Evolutionary conservation across 2,113 vertebrate genomes (phyloP).

Genomic region (Uria lomvia): DNA sequence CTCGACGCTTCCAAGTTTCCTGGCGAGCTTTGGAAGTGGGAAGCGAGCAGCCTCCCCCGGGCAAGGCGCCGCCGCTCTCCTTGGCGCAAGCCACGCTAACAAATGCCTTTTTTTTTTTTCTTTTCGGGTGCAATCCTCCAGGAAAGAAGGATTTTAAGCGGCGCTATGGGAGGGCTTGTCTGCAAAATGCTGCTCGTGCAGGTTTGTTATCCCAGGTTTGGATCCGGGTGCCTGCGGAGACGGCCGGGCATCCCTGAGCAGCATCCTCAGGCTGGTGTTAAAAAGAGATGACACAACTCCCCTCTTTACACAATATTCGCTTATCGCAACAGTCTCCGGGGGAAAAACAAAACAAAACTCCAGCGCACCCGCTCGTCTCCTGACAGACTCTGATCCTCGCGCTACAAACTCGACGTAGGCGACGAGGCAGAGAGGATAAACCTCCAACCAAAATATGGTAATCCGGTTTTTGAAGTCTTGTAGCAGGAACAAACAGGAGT

Average conservation of each 20-base stretch:
- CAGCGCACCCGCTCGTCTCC: not conserved
- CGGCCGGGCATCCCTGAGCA: not conserved
- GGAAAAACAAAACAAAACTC: slow-evolving; percentile 49
- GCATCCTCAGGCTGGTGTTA: not conserved
- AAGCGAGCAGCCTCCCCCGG: slow-evolving; percentile 33
- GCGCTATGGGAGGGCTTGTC: not conserved
- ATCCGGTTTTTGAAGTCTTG: slow-evolving; percentile 47
- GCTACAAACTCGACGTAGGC: slow-evolving; percentile 48
- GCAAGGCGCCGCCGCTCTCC: not conserved
- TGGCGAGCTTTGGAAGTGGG: slow-evolving; percentile 21
- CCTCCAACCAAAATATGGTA: slow-evolving; percentile 57
- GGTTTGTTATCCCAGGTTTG: not conserved
- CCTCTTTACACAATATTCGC: slow-evolving; percentile 12
- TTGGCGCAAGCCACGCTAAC: not conserved
- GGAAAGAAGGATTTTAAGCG: slow-evolving; percentile 5
- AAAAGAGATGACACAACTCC: not conserved
- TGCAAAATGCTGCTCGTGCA: accelerated
- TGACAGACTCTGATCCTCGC: slow-evolving; percentile 55
- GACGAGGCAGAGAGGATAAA: slow-evolving; percentile 65
- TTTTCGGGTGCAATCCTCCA: not conserved
- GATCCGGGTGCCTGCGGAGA: accelerated
- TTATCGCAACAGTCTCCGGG: slow-evolving; percentile 21
- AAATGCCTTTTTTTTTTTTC: not conserved
- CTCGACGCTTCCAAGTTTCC: slow-evolving; percentile 23
- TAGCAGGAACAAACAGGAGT: slow-evolving; percentile 57